phyloP scores from a whole-genome alignment of 2,113 vertebrate species.

The Takifugu flavidus region DNA sequence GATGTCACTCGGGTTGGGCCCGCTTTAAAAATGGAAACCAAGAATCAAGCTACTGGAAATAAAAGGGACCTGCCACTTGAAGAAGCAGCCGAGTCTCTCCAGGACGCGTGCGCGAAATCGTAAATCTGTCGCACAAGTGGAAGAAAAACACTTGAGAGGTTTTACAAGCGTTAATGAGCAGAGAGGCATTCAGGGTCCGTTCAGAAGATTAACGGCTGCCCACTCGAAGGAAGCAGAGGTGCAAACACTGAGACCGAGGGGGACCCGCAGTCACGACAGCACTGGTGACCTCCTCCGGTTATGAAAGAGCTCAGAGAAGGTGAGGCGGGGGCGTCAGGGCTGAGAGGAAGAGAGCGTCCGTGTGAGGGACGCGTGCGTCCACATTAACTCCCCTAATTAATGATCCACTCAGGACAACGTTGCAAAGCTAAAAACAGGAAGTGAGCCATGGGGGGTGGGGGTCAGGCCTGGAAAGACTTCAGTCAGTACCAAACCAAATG shows the following conservation, averaged over 20 bases:
- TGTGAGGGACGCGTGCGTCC: conserved; percentile 31
- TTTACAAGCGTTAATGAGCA: conserved; percentile 7
- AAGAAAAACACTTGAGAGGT: conserved; percentile 9
- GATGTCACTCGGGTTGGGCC: too few species aligned
- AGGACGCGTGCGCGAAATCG: neutral
- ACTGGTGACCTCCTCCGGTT: conserved; percentile 21
- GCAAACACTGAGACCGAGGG: conserved; percentile 25
- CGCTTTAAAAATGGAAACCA: too few species aligned
- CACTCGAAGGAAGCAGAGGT: conserved; percentile 6
- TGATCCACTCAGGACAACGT: conserved; percentile 50
- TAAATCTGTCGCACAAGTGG: conserved; percentile 6
- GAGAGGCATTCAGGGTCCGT: neutral
- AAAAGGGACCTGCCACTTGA: neutral
- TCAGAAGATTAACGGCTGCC: conserved; percentile 10
- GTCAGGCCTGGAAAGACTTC: conserved; percentile 45
- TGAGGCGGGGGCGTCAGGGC: neutral
- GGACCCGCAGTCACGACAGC: conserved; percentile 58
- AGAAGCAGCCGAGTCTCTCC: neutral
- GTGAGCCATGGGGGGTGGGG: conserved; percentile 23
- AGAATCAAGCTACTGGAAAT: too few species aligned
- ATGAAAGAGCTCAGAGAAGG: neutral
- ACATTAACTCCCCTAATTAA: conserved; percentile 59
- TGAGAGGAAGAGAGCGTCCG: conserved; percentile 23
- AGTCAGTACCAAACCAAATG: conserved; percentile 50
- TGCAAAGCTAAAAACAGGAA: conserved; percentile 49